Percentiles rank a stretch among this genome's conserved stretches.
Evolutionary conservation across 2,888 invertebrate genomes (phyloP).

Genomic region (Mechanitis mazaeus): DNA sequence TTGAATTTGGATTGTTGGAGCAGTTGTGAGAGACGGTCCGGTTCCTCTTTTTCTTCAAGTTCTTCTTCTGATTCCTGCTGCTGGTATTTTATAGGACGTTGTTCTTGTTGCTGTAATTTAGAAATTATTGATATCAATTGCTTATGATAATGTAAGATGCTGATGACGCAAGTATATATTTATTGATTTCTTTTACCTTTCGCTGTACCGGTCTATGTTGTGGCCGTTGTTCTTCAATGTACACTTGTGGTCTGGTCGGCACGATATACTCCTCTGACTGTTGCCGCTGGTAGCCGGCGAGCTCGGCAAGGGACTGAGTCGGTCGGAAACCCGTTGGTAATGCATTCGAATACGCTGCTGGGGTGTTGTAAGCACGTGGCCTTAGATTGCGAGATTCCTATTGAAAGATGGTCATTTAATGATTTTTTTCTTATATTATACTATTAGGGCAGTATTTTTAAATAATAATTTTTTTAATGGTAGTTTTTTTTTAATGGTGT

Average conservation of each 20-base stretch:
- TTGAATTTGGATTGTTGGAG: slow-evolving; percentile 90
- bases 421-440: neutral
- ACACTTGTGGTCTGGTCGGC: slow-evolving; percentile 49
- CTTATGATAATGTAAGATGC: neutral
- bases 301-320: slow-evolving; percentile 64
- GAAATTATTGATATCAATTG: neutral
- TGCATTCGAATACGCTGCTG: slow-evolving; percentile 54
- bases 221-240: slow-evolving; percentile 82
- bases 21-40: slow-evolving; percentile 86
- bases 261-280: slow-evolving; percentile 47
- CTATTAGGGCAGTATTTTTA: no score
- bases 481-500: no score
- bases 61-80: slow-evolving; percentile 62
- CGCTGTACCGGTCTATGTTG: slow-evolving; percentile 61
- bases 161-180: no score
- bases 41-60: slow-evolving; percentile 88
- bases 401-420: slow-evolving; percentile 10
- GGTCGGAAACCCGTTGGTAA: slow-evolving; percentile 67
- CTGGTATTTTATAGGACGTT: slow-evolving; percentile 50
- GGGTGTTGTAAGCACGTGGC: slow-evolving; percentile 68
- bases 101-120: slow-evolving; percentile 45
- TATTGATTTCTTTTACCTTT: slow-evolving; percentile 54
- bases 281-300: slow-evolving; percentile 62
- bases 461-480: no score
- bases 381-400: slow-evolving; percentile 71